Conservation (phyloP, 2,797 vertebrate genomes). For the Leucoraja ocellata region DNA sequence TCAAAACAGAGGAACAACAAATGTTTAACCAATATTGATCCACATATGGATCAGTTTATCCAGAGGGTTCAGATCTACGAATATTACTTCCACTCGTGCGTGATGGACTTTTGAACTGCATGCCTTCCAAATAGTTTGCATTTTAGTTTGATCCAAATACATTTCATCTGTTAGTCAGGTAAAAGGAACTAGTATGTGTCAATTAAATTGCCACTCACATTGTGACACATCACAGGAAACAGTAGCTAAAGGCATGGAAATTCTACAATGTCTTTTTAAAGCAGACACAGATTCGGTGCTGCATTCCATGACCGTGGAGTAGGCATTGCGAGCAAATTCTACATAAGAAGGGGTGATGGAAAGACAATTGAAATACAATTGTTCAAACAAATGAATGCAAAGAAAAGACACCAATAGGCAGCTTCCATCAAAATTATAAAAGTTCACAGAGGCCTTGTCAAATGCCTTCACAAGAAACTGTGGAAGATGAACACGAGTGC, state of each 20-base stretch:
- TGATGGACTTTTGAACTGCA: background rate
- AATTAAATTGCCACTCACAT: background rate
- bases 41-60: constrained; percentile 16
- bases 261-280: background rate
- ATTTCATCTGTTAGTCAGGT: constrained; percentile 7
- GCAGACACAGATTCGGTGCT: background rate
- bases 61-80: background rate
- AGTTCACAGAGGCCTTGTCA: background rate
- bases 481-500: background rate
- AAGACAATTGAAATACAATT: background rate
- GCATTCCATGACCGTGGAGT: background rate
- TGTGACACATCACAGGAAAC: background rate
- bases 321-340: background rate
- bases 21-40: constrained; percentile 27
- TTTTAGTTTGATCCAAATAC: background rate
- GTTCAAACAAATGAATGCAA: background rate
- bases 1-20: constrained; percentile 10
- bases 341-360: no score
- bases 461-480: background rate
- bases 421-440: background rate
- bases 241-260: background rate
- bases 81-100: background rate
- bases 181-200: background rate
- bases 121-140: background rate
- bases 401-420: background rate